Evolutionary conservation across 2,888 invertebrate species (phyloP), one percentile per base, ranked within the genome.

Genomic region (Eupithecia subumbrata): DNA sequence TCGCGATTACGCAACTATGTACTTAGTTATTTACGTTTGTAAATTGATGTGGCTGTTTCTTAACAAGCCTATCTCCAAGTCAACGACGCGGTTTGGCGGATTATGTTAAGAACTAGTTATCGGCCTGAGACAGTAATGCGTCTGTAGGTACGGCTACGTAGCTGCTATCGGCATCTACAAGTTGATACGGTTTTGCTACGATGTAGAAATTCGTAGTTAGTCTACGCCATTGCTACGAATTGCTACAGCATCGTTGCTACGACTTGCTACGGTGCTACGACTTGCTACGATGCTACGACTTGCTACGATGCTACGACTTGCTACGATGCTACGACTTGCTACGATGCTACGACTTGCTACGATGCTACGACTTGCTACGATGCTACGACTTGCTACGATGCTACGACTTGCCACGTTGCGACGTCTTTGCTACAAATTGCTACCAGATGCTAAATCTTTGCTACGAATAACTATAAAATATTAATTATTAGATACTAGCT

Each of bases 11-110:
- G 79, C 71, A 85, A 85, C 84, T 84, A 37, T 37, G 37, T 37
- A 52, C 74, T 76, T 52, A 56, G 69, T 72, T 85, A 86, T 85
- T 85, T 85, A 85, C 83, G 80, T 80, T 78, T 80, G 81, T 81
- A 80, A 30, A 74, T 71, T 72, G 68, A 75, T 68, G 78, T 69
- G 76, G 78, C 70, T 71, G 69, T 37, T 22, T 71, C 75, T 77
- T 76, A 78, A 80, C 76, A 70, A 79, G 48, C 78, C 75, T 72
- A 79, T 80, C 78, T 79, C 76, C 79, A 80, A 80, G 79, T 79
- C 76, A 70, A 73, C 67, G 66, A 71, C 37, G 79, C 72, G 73
- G 71, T 68, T 72, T 60, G 52, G 66, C 48, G 70, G 74, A 77
- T 78, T 78, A 76, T 75, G 74, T 73, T 78, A 74, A 77, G 73